phyloP scores from a whole-genome alignment of 2,888 invertebrate species.

The Allolobophora icterica region DNA sequence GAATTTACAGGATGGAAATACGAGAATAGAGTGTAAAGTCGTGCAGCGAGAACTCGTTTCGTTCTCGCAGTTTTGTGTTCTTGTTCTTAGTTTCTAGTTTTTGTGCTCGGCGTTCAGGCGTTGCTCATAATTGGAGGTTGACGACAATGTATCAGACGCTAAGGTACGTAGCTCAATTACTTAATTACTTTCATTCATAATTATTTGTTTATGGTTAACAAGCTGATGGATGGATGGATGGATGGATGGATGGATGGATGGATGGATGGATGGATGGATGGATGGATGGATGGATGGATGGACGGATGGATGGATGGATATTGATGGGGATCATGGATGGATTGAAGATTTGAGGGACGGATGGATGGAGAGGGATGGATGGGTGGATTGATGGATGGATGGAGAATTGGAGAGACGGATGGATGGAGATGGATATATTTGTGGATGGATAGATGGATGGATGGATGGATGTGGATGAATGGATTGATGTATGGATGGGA shows the following conservation, averaged over 20 bases:
- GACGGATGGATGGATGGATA: no score
- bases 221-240: neutral
- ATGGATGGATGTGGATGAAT: no score
- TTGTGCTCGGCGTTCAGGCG: neutral
- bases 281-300: neutral
- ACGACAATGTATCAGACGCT: neutral
- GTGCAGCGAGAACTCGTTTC: neutral
- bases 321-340: no score
- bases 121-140: neutral
- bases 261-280: neutral
- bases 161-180: neutral
- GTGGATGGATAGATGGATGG: no score
- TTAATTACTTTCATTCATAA: neutral
- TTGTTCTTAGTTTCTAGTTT: conserved; percentile 2
- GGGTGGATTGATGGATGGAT: no score
- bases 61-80: neutral
- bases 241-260: neutral
- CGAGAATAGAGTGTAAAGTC: neutral
- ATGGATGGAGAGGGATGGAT: no score
- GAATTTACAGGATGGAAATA: neutral
- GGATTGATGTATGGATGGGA: no score
- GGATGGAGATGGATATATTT: no score
- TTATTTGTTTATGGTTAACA: neutral
- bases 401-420: no score
- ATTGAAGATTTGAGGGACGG: no score